These are phyloP conservation scores for Cryptomyrus ogoouensis DNA, from an alignment of 2,113 vertebrate genomes.

Conservation along the genomic window DNA sequence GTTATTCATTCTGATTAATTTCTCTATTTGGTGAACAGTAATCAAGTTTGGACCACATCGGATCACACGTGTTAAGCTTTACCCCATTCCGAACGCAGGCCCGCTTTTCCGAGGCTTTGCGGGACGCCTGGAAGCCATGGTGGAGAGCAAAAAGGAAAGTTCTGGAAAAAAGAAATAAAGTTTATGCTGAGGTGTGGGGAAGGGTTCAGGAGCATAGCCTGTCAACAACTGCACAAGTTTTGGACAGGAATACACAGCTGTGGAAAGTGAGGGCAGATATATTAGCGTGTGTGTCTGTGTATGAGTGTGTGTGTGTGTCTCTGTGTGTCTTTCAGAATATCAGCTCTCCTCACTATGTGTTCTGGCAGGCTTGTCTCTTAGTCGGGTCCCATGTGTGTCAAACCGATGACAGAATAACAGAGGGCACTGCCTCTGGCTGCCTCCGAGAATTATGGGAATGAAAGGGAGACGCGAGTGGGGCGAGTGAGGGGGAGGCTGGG, in stretches of 20 bases:
- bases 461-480: background rate
- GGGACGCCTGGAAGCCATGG: background rate
- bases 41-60: background rate
- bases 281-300: background rate
- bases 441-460: constrained; percentile 6
- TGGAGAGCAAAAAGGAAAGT: background rate
- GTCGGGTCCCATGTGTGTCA: background rate
- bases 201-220: background rate
- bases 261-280: constrained; percentile 1
- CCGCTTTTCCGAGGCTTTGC: background rate
- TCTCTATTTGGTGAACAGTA: background rate
- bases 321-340: background rate
- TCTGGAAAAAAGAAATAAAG: background rate
- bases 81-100: background rate
- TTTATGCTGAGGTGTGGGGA: constrained; percentile 2
- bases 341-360: constrained; percentile 7
- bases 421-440: background rate
- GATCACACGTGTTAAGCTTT: background rate
- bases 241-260: constrained; percentile 7
- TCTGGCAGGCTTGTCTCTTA: background rate
- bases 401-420: constrained; percentile 9
- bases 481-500: background rate
- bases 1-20: background rate
- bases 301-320: background rate
- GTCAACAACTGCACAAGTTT: background rate